These are phyloP conservation scores for Clivina fossor DNA, from an alignment of 2,888 invertebrate species.

Conservation along the genomic window DNA sequence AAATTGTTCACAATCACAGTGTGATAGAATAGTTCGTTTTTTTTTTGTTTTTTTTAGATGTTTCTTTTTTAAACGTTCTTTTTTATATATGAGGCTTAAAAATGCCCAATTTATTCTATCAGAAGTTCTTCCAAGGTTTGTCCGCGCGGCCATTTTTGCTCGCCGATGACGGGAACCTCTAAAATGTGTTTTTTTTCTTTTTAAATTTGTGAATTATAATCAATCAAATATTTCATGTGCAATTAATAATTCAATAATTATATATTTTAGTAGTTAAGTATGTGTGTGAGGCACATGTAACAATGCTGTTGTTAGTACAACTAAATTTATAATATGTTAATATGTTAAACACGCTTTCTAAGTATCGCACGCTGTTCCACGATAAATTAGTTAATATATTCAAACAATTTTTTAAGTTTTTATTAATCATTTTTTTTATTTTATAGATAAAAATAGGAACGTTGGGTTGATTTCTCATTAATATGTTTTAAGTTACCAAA, in stretches of 20 bases:
- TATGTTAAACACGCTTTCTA: slow-evolving; percentile 20
- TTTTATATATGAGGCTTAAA: slow-evolving; percentile 31
- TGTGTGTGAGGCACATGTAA: slow-evolving; percentile 17
- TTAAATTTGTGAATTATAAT: slow-evolving; percentile 6
- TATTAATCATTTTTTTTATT: slow-evolving; percentile 12
- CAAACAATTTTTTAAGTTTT: slow-evolving; percentile 9
- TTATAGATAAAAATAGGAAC: slow-evolving; percentile 16
- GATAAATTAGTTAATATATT: slow-evolving; percentile 7
- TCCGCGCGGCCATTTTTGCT: slow-evolving; percentile 13
- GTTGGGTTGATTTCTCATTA: slow-evolving; percentile 18
- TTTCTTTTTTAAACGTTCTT: slow-evolving; percentile 34
- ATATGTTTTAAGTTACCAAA: slow-evolving; percentile 28
- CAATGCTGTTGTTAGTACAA: slow-evolving; percentile 24
- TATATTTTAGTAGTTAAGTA: slow-evolving; percentile 21
- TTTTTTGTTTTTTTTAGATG: slow-evolving; percentile 40
- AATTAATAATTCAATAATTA: slow-evolving; percentile 32
- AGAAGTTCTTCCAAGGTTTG: slow-evolving; percentile 32
- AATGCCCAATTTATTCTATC: slow-evolving; percentile 29
- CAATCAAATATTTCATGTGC: slow-evolving; percentile 31
- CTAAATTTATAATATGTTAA: background rate
- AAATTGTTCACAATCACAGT: slow-evolving; percentile 45
- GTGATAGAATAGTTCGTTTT: slow-evolving; percentile 47
- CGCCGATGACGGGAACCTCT: slow-evolving; percentile 29
- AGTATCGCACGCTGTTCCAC: slow-evolving; percentile 18
- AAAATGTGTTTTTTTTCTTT: slow-evolving; percentile 17